phyloP scores from a whole-genome alignment of 2,113 vertebrate genomes.

The Channa maculata region DNA sequence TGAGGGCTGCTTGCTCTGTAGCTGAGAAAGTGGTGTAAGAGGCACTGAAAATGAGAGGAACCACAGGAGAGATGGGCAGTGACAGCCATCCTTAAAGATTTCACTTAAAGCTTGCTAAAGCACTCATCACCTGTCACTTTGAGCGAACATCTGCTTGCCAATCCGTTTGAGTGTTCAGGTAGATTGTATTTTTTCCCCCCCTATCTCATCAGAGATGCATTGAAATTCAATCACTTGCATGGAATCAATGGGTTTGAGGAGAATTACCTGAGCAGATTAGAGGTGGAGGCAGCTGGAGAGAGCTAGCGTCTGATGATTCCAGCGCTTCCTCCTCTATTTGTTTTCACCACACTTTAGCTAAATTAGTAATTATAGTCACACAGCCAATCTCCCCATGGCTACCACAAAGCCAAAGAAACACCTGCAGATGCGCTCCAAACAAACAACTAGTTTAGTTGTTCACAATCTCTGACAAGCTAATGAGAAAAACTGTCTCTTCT shows the following conservation, averaged over 20 bases:
- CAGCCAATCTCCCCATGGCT: slow-evolving; percentile 78
- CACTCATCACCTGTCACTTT: slow-evolving; percentile 77
- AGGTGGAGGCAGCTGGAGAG: slow-evolving; percentile 74
- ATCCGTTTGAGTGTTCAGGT: slow-evolving; percentile 76
- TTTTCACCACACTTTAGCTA: slow-evolving; percentile 81
- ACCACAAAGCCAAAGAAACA: slow-evolving; percentile 72
- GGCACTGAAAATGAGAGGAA: slow-evolving; percentile 44
- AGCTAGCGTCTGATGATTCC: slow-evolving; percentile 68
- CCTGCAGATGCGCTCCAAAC: slow-evolving; percentile 77
- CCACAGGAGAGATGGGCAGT: slow-evolving; percentile 50
- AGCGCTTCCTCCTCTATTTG: slow-evolving; percentile 78
- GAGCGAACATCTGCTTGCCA: slow-evolving; percentile 74
- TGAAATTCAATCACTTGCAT: slow-evolving; percentile 82
- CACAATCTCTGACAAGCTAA: slow-evolving; percentile 66
- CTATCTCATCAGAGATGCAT: slow-evolving; percentile 76
- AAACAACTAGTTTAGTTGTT: slow-evolving; percentile 69
- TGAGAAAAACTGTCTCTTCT: slow-evolving; percentile 61
- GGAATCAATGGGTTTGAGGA: slow-evolving; percentile 79
- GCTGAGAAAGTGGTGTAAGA: slow-evolving; percentile 47
- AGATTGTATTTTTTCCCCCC: slow-evolving; percentile 33
- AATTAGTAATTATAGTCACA: slow-evolving; percentile 84
- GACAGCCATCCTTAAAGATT: slow-evolving; percentile 74
- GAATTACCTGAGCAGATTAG: slow-evolving; percentile 82
- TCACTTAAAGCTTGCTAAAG: slow-evolving; percentile 68
- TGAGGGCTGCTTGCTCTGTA: slow-evolving; percentile 14